A percentile compares a stretch with the other conserved stretches of the same genome.
Conservation (phyloP, 2,888 invertebrate species). For the Halictus ligatus region DNA sequence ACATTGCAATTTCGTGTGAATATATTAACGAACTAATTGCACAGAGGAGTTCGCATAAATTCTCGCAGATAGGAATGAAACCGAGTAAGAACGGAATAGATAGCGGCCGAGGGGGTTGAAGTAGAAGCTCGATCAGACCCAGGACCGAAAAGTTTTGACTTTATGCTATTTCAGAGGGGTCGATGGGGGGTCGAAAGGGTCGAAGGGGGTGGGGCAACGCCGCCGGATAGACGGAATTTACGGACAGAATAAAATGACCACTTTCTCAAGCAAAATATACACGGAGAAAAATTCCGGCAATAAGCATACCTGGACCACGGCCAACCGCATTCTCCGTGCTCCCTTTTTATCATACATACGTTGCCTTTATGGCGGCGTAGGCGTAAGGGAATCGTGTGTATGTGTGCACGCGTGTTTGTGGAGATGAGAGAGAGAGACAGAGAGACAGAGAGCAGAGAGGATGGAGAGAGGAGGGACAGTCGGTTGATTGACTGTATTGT, state of each 20-base stretch:
- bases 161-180: slow-evolving; percentile 25
- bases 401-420: too few species aligned
- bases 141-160: slow-evolving; percentile 41
- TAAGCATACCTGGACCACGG: slow-evolving; percentile 68
- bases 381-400: neutral
- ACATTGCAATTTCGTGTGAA: neutral
- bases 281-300: slow-evolving; percentile 69
- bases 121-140: slow-evolving; percentile 21
- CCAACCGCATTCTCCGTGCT: slow-evolving; percentile 64
- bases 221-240: slow-evolving; percentile 65
- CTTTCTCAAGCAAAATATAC: slow-evolving; percentile 65
- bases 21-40: neutral
- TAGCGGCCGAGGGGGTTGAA: neutral
- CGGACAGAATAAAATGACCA: slow-evolving; percentile 67
- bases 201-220: neutral
- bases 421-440: too few species aligned
- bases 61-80: neutral
- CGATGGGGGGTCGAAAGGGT: neutral
- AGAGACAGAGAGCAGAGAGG: neutral
- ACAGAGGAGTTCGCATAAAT: neutral
- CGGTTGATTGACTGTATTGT: slow-evolving; percentile 63
- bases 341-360: slow-evolving; percentile 66
- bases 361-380: slow-evolving; percentile 57
- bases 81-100: slow-evolving; percentile 6
- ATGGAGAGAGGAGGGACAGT: slow-evolving; percentile 17